These are phyloP conservation scores for Phrynocephalus guinanensis DNA, from an alignment of 2,797 vertebrate species.

Conservation along the genomic window DNA sequence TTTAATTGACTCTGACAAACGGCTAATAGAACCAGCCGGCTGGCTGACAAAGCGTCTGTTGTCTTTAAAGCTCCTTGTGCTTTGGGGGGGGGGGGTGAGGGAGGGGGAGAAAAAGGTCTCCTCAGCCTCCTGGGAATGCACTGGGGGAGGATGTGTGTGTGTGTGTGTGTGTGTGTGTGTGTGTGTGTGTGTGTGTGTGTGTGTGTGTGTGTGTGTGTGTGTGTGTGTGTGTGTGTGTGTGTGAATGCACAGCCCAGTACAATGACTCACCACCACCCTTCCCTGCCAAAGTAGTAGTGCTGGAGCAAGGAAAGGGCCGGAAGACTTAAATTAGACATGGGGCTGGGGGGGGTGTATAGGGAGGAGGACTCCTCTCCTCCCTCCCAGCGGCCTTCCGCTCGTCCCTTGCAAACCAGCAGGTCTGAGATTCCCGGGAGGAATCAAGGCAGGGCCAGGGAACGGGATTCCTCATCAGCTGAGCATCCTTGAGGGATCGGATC, in stretches of 20 bases:
- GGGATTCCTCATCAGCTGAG: neutral
- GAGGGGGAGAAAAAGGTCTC: too few relatives aligned
- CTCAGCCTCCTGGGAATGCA: slow-evolving; percentile 53
- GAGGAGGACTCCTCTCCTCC: slow-evolving; percentile 32
- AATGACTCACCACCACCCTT: slow-evolving; percentile 59
- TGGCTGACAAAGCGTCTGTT: neutral
- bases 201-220: neutral
- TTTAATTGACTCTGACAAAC: neutral
- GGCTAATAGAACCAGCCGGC: fast-evolving
- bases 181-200: neutral
- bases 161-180: too few relatives aligned
- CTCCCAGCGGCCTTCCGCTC: neutral
- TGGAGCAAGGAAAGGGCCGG: slow-evolving; percentile 61
- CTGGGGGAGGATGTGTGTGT: slow-evolving; percentile 46
- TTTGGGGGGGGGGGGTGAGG: too few relatives aligned
- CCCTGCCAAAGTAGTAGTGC: slow-evolving; percentile 78
- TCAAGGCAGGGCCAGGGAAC: too few relatives aligned
- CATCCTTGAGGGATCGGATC: neutral
- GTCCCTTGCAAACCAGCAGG: neutral
- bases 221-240: neutral
- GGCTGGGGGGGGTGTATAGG: slow-evolving; percentile 37
- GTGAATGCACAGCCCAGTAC: neutral
- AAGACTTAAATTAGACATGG: slow-evolving; percentile 57
- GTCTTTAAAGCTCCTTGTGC: neutral
- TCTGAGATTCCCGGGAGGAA: too few relatives aligned